Percentiles rank a stretch among this genome's conserved stretches.
These are phyloP conservation scores for Ophthalmolycus amberensis DNA, from an alignment of 2,113 vertebrate species.

Conservation along the genomic window DNA sequence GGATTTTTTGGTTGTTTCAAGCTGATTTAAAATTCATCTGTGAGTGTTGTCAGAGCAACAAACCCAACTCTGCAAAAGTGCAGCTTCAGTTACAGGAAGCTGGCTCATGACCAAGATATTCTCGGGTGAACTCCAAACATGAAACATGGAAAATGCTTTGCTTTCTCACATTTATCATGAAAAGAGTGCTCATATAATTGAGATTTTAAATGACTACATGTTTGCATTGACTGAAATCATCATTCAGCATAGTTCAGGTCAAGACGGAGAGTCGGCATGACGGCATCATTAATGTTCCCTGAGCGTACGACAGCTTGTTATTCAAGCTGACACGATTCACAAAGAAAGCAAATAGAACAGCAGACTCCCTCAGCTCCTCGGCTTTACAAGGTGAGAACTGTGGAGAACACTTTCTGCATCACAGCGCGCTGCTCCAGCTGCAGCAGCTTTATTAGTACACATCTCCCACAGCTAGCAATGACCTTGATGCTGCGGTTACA, in stretches of 20 bases:
- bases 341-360: not conserved
- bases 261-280: not conserved
- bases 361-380: not conserved
- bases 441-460: slow-evolving; percentile 53
- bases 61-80: not conserved
- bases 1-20: not conserved
- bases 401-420: not conserved
- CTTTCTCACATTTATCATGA: not conserved
- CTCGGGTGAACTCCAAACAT: not conserved
- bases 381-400: slow-evolving; percentile 15
- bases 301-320: not conserved
- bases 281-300: not conserved
- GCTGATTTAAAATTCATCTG: not conserved
- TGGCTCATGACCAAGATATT: not conserved
- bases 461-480: slow-evolving; percentile 43
- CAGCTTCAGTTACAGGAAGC: not conserved
- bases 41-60: not conserved
- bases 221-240: too few relatives aligned
- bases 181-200: too few relatives aligned
- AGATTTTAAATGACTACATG: too few relatives aligned
- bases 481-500: slow-evolving; percentile 66
- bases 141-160: not conserved
- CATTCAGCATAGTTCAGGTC: not conserved
- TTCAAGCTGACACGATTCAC: slow-evolving; percentile 11
- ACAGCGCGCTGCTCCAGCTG: slow-evolving; percentile 14